These are phyloP conservation scores for Brenthis daphne DNA, from an alignment of 2,888 invertebrate genomes.

Conservation along the genomic window DNA sequence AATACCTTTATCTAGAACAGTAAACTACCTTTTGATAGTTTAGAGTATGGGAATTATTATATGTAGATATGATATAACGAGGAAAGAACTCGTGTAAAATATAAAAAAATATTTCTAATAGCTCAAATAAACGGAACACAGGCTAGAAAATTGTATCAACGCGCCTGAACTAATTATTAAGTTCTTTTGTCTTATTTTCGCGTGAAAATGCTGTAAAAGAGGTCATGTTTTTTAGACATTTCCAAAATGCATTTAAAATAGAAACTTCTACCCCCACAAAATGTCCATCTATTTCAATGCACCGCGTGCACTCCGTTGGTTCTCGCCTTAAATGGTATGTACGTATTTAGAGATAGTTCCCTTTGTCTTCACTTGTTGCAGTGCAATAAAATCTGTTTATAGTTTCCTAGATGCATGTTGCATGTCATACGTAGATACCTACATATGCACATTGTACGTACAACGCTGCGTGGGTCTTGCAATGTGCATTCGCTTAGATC, in stretches of 20 bases:
- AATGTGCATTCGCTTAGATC: conserved; percentile 10
- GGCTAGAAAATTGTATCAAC: too few relatives aligned
- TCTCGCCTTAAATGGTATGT: conserved; percentile 33
- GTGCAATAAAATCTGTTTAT: conserved; percentile 27
- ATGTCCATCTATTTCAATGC: conserved; percentile 33
- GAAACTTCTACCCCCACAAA: conserved; percentile 25
- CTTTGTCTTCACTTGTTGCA: conserved; percentile 32
- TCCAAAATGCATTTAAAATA: background rate
- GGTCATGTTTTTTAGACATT: too few relatives aligned
- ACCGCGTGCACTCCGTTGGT: conserved; percentile 26
- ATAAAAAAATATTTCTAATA: too few relatives aligned
- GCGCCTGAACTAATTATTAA: too few relatives aligned
- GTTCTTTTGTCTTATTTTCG: too few relatives aligned
- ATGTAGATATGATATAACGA: too few relatives aligned
- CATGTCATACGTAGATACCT: conserved; percentile 9
- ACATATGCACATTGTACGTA: background rate
- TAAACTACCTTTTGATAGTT: too few relatives aligned
- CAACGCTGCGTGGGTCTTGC: conserved; percentile 26
- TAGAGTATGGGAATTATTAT: too few relatives aligned
- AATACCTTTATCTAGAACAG: too few relatives aligned
- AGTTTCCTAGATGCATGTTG: conserved; percentile 21
- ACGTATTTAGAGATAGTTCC: conserved; percentile 34
- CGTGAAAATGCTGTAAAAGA: too few relatives aligned
- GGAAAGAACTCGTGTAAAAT: too few relatives aligned
- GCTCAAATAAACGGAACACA: too few relatives aligned